These are phyloP conservation scores for Cynodonichthys magdalenae DNA, from an alignment of 2,797 vertebrate genomes.

Conservation along the genomic window DNA sequence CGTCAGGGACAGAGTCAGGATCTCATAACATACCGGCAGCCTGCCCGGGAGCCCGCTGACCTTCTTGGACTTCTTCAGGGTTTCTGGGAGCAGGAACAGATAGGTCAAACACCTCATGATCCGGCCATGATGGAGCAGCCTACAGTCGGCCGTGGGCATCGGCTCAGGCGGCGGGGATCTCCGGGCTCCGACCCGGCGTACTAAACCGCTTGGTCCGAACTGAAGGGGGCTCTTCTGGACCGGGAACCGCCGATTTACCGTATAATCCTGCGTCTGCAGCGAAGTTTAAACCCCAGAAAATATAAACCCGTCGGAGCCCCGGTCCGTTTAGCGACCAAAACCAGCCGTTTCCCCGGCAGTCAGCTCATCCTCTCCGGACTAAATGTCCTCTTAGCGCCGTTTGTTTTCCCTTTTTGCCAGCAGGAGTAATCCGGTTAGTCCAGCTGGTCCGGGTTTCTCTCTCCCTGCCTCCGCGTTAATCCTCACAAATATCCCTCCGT, in stretches of 20 bases:
- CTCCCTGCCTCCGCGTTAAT: conserved; percentile 47
- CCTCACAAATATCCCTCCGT: conserved; percentile 21
- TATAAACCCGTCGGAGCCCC: conserved; percentile 32
- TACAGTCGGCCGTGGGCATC: conserved; percentile 91
- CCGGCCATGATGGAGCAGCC: conserved; percentile 87
- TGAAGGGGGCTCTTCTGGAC: background rate
- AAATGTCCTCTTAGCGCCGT: conserved; percentile 39
- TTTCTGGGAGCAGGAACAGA: conserved; percentile 92
- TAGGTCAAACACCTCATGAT: conserved; percentile 94
- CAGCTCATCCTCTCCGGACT: conserved; percentile 57
- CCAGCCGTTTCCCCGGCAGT: conserved; percentile 5
- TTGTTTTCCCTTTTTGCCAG: conserved; percentile 57
- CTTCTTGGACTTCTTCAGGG: conserved; percentile 90
- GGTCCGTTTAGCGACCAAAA: conserved; percentile 22
- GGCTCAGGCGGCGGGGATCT: conserved; percentile 56
- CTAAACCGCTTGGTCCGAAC: background rate
- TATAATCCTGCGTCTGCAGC: conserved; percentile 25
- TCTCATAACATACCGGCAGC: conserved; percentile 85
- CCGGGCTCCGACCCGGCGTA: conserved; percentile 24
- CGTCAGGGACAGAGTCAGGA: conserved; percentile 83
- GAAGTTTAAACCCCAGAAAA: conserved; percentile 51
- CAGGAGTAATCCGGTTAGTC: conserved; percentile 58
- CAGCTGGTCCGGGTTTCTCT: conserved; percentile 9
- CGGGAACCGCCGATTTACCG: conserved; percentile 5
- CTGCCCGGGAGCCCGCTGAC: conserved; percentile 78